A percentile compares a stretch with the other conserved stretches of the same genome.
phyloP scores from a whole-genome alignment of 2,113 vertebrate genomes.

The Bettongia penicillata region DNA sequence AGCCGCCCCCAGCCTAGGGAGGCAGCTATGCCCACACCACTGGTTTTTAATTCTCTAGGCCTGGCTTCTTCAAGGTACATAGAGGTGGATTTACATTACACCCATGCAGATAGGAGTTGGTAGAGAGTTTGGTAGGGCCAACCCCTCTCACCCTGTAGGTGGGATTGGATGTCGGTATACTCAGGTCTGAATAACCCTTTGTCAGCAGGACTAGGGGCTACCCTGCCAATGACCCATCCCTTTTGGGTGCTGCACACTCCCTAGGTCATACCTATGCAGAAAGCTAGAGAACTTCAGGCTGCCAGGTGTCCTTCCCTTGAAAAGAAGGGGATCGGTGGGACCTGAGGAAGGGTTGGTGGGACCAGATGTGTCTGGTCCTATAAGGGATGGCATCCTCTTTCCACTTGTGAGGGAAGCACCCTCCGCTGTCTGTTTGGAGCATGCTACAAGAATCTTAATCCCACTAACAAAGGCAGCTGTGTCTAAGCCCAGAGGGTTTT shows the following conservation, averaged over 20 bases:
- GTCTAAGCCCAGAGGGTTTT: slow-evolving; percentile 38
- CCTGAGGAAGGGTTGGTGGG: neutral
- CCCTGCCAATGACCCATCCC: neutral
- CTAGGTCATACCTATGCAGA: neutral
- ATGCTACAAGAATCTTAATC: slow-evolving; percentile 60
- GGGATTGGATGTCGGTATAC: slow-evolving; percentile 29
- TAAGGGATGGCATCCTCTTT: neutral
- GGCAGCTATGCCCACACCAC: slow-evolving; percentile 33
- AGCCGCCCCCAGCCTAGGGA: slow-evolving; percentile 12
- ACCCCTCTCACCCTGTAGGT: neutral
- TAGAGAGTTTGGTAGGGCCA: slow-evolving; percentile 25
- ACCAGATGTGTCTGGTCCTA: neutral
- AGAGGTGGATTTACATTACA: slow-evolving; percentile 53
- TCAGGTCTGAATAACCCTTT: slow-evolving; percentile 55
- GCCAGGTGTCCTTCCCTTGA: neutral
- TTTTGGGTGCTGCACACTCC: neutral
- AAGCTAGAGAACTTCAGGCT: neutral
- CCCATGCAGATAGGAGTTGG: slow-evolving; percentile 41
- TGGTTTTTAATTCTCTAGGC: slow-evolving; percentile 18
- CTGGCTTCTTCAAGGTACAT: slow-evolving; percentile 37
- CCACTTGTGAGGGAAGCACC: neutral
- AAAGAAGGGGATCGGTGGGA: slow-evolving; percentile 17
- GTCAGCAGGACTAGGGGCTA: slow-evolving; percentile 1
- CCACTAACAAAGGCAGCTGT: slow-evolving; percentile 75
- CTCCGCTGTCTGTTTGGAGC: slow-evolving; percentile 65